These are phyloP conservation scores for Parnassius smintheus DNA, from an alignment of 2,888 invertebrate species.

Conservation along the genomic window DNA sequence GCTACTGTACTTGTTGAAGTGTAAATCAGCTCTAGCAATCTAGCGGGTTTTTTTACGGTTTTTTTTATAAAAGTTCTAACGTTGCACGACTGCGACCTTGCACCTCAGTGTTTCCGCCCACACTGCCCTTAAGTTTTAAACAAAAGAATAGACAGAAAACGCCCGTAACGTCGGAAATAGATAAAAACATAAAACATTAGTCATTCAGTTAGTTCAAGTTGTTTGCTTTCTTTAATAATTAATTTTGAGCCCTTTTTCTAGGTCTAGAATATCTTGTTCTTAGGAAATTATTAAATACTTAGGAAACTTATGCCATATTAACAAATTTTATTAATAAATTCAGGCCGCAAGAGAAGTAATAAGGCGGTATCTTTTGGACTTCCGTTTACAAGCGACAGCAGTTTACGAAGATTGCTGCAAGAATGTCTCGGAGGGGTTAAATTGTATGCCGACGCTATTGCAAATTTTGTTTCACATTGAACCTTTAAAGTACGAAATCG, in stretches of 20 bases:
- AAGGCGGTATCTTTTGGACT: constrained; percentile 80
- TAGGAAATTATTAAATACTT: too few relatives aligned
- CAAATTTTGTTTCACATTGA: constrained; percentile 68
- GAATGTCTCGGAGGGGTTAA: constrained; percentile 41
- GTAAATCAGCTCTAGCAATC: too few relatives aligned
- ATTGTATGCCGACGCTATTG: constrained; percentile 66
- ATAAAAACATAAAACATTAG: constrained; percentile 49
- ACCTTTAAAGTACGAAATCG: constrained; percentile 74
- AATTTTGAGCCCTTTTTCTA: too few relatives aligned
- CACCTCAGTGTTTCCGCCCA: too few relatives aligned
- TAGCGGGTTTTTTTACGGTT: too few relatives aligned
- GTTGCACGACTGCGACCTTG: too few relatives aligned
- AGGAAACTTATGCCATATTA: too few relatives aligned
- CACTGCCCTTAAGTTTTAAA: too few relatives aligned
- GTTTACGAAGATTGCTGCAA: constrained; percentile 59
- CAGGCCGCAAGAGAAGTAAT: constrained; percentile 84
- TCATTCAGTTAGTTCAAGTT: constrained; percentile 32
- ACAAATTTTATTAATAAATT: constrained; percentile 11
- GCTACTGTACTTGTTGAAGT: too few relatives aligned
- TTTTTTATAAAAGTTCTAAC: too few relatives aligned
- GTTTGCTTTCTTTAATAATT: too few relatives aligned
- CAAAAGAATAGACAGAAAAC: constrained; percentile 22
- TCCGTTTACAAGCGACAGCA: constrained; percentile 73
- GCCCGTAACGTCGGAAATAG: constrained; percentile 15
- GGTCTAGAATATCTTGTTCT: too few relatives aligned